Base-by-base conservation (phyloP, 2,888 invertebrate genomes). In the Lutraria lutraria region DNA sequence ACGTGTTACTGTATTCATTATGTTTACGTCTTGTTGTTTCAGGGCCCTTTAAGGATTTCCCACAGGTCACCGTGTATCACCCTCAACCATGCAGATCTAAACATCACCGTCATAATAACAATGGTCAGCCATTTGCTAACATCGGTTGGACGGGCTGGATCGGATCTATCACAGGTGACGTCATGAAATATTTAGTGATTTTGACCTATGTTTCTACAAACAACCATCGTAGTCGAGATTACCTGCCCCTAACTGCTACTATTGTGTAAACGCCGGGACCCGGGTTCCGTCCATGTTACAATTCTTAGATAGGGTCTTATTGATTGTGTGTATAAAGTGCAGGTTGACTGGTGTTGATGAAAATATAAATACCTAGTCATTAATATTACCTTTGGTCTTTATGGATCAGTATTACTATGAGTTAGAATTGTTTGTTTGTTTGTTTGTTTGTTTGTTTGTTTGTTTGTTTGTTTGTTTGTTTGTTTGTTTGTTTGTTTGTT, bases 101-200 rank as follows among this genome's bases (percentile, higher is more conserved):
- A 0, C 92, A 94, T 43, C 34, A 31, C 13, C 29, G 76, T 16
- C 34, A 76, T 4, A 19, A 72, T 13, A n/a, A 43, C 2, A 76
- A 76, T 34, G 34, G 76, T 8, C 4, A 4, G 8, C 90, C 93
- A 16, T 95, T 94, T 80, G 95, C 93, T n/a, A 95, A 95, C 81
- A 94, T 95, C 34, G 95, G 95, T 0, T 95, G 95, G 95, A 93
- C 95, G 0, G 93, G 88, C 0, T 95, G 95, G 95, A 87, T 95
- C 63, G 95, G 95, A 2, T 95, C 95, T 2, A 95, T 95, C n/a
- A 94, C 95, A 85, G 95, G 95, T 93, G 88, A 52, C 13, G 10
- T 79, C 34, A 16, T 8, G 25, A 43, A 10, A 21, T 21, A 52
- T 52, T 13, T 25, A 10, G 56, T 16, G 56, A 56, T 56, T 56